Evolutionary conservation across 2,888 invertebrate genomes (phyloP), one percentile per base, ranked within the genome.

Genomic region (Thalpophila matura): DNA sequence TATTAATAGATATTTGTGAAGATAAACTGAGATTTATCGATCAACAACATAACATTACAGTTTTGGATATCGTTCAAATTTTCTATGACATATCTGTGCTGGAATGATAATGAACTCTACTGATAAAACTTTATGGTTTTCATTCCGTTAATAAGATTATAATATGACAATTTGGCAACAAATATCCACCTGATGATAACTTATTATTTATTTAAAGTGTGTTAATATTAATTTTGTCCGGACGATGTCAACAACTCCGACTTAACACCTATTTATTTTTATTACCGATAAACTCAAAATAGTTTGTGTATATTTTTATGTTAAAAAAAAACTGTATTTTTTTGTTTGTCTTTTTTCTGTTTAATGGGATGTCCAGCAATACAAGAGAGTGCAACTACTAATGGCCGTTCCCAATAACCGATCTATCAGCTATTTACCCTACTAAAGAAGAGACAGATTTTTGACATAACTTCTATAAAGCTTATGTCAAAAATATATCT

Each of bases 11-110:
- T 2, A 43, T 49, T 73, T 38, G 20, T 20, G 16, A 6, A 59
- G 53, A 74, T 68, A 74, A 46, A 45, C 53, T 31, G 22, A 54
- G 49, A 60, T 70, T 60, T 74, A 74, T 54, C 37, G 45, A 60
- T 70, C 45, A 61, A 61, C 74, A 69, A 42, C 26, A 16, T 9
- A 43, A 37, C 16, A n/a, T 12, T 14, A 37, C 37, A 6, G 5
- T 18, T 33, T 74, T 60, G 69, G 61, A 70, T 1, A 42, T 33
- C 26, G 50, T 42, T 60, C 74, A 70, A 60, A 58, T 53, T 46
- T 4, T 40, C 7, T 47, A 3, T 16, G 37, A 53, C 35, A 29
- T 46, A 14, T 49, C 16, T 31, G 3, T 50, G 40, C 14, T 31
- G 12, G 7, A 29, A 14, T n/a, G 42, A 68, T 49, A 54, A 20